Evolutionary conservation across 2,797 vertebrate genomes (phyloP).

Genomic region (Prionace glauca): DNA sequence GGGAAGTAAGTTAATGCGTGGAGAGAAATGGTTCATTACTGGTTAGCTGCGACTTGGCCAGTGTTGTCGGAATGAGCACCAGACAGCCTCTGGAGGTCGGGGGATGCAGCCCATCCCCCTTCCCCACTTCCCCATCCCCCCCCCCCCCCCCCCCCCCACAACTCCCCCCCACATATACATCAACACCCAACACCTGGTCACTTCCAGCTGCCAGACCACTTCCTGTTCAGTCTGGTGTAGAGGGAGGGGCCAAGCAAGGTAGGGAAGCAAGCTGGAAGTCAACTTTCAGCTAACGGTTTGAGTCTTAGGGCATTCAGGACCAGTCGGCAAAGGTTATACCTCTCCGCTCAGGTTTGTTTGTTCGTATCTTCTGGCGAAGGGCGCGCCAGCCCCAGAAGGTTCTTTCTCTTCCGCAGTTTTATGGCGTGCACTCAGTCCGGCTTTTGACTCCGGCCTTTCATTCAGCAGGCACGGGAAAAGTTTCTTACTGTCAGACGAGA

Average conservation of each 20-base stretch:
- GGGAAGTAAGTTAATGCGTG: slow-evolving; percentile 74
- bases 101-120: neutral
- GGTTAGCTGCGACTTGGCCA: neutral
- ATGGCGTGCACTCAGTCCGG: neutral
- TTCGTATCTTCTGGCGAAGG: neutral
- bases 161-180: neutral
- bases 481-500: slow-evolving; percentile 79
- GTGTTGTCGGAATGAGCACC: neutral
- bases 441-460: neutral
- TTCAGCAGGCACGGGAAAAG: slow-evolving; percentile 67
- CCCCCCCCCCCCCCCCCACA: neutral
- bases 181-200: neutral
- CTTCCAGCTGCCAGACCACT: neutral
- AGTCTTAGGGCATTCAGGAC: neutral
- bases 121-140: neutral
- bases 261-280: neutral
- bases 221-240: slow-evolving; percentile 45
- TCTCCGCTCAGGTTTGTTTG: neutral
- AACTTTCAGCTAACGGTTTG: neutral
- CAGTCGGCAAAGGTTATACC: neutral
- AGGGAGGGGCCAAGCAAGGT: neutral
- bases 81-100: neutral
- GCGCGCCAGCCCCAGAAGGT: neutral
- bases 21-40: neutral
- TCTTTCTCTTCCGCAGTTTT: neutral